Base-by-base conservation (phyloP, 2,888 invertebrate species). In the Campoplex capitator region DNA sequence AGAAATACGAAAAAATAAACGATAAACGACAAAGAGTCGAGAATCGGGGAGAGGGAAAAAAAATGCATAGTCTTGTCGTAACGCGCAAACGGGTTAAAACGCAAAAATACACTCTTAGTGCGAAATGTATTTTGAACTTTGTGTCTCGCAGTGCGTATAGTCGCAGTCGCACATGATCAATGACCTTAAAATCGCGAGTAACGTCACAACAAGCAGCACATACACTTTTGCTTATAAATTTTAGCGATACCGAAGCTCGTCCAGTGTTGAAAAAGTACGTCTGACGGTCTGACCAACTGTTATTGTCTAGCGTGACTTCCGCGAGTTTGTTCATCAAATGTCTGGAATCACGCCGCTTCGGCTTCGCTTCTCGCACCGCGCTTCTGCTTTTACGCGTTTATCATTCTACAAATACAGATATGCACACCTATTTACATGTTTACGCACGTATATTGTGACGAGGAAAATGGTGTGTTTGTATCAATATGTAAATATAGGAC, bases 121-220 rank as follows among this genome's bases (percentile, higher is more conserved):
- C 75, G 51, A 74, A 85, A 62, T 76, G 73, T 85, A 87, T 85
- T 85, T 84, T 82, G 84, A 87, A 87, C 82, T 84, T 85, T 82
- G 82, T 62, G 87, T 77, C 76, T 65, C 38, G 6, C 73, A 65
- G 56, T 58, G 42, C 68, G 68, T 38, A 67, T 18, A 56, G 74
- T 56, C 78, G 62, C 70, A 74, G 82, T 82, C 80, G 77, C 80
- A 84, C 54, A 89, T 89, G 89, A 89, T 89, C 89, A 89, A 89
- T 89, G 89, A 89, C 89, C 89, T 89, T 89, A 89, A 84, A 88
- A 51, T 23, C 23, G 23, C 48, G 48, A 38, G 56, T 75, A 78
- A 35, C 51, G 65, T 48, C 48, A 67, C 51, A 51, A 68, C 42
- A 78, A 18, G 38, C 68, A 42, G 16, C 68, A 35, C 67, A 32